Base-by-base conservation (phyloP, 2,888 invertebrate genomes). In the Andrena dorsata region DNA sequence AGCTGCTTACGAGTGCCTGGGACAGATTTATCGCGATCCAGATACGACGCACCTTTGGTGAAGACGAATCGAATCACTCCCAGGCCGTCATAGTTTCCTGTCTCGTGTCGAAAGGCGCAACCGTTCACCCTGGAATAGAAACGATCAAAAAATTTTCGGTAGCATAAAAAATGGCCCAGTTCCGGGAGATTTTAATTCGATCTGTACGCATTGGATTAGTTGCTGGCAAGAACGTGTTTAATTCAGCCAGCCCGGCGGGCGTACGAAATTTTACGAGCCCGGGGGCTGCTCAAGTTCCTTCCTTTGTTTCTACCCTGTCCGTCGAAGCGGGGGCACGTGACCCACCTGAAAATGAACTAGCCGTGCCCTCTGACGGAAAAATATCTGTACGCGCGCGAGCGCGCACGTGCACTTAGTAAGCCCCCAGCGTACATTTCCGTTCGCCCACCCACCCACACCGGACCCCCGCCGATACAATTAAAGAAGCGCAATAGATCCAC, bases 381-480 rank as follows among this genome's bases (percentile, higher is more conserved):
- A 82, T 84, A 78, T 80, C 74, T 20, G 68, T 30, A 64, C n/a
- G 20, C 23, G 23, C 49, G 68, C 26, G 75, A 53, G 53, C 23
- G 23, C 49, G 51, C 23, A 69, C 30, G 51, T 6, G 28, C 66
- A n/a, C 75, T 82, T 75, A 47, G 51, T 63, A 79, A 72, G 35
- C 58, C 65, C 65, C 60, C 47, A 68, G 53, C 80, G 86, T 85
- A 32, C 64, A 7, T 30, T 65, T 65, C 58, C 56, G 28, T 13
- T 53, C 71, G n/a, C 30, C 56, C 16, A 68, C 28, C 35, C 10
- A 13, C 26, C 60, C 35, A 4, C 41, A 4, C 56, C 72, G 86
- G 79, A 8, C 10, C 60, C 35, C 5, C 30, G 6, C 56, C 72
- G 86, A 81, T 76, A 79, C 84, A 84, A 86, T 86, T 86, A 86